Base-by-base conservation (phyloP, 2,113 vertebrate species). In the Acanthisitta chloris region DNA sequence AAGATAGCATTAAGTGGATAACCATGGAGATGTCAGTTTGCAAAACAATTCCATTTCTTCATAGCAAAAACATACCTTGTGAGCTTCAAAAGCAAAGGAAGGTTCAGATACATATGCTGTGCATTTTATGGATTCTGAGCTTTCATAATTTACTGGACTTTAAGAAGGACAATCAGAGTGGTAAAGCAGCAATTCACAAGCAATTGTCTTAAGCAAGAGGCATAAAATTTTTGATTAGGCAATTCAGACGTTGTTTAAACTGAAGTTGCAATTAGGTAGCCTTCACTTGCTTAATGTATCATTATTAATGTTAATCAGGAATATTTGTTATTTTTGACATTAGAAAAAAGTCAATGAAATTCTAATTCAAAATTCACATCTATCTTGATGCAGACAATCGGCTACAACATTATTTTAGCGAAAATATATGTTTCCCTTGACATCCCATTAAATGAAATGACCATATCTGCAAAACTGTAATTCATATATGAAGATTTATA, bases 241-340 rank as follows among this genome's bases (percentile, higher is more conserved):
- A 93, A 86, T 94, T 87, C 69, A 95, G 81, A 29, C 59, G 89
- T 87, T 96, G 81, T 96, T 95, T 96, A 96, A 97, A 89, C 48
- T 91, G 71, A 73, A 94, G 23, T 9, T 64, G 19, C 34, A 87
- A 62, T 80, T 89, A 93, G 26, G 45, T 91, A 95, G 69, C 73
- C 66, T 92, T 95, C 77, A 90, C 19, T 85, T 91, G 48, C 49
- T 85, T 81, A 94, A 95, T 89, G 89, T 77, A 92, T 83, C 66
- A 69, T 76, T 43, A 87, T 92, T 86, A 93, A 92, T 92, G 95
- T 87, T 92, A 92, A 87, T 89, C 81, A 85, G 46, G 17, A 33
- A 69, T 95, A 85, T 92, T 85, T 77, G 10, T 83, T 95, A 66
- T 46, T 94, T 94, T 83, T 85, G 17, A 29, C 61, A 76, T 67